Base-by-base conservation (phyloP, 2,888 invertebrate species). In the Nomada ruficornis region DNA sequence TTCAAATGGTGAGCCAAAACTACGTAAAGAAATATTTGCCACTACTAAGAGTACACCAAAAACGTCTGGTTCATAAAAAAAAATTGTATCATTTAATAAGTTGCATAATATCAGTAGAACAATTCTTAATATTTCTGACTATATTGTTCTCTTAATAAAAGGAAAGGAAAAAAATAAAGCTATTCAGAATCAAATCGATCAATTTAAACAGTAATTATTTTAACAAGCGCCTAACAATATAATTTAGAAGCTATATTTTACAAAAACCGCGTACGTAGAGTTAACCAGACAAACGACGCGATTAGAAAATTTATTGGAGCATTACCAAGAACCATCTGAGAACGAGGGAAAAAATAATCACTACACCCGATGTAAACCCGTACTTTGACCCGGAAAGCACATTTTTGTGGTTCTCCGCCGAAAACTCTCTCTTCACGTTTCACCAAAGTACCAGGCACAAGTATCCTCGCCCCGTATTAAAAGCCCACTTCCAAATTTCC, bases 281-380 rank as follows among this genome's bases (percentile, higher is more conserved):
- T 59, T 42, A 44, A 50, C 15, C 11, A 15, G 11, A 10, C 18
- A 20, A 59, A 50, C 20, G 52, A 20, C 50, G 52, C 23, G 71
- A 80, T 73, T 68, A 73, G 54, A 47, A 20, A 63, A 59, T 36
- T 78, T 59, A 72, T 63, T 54, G 68, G 63, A 26, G 63, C 64
- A 54, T 68, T 59, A 47, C 36, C 15, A 15, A 73, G 44, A 47
- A 3, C 47, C 26, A n/a, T 11, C 23, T 2, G 26, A 15, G 50
- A 64, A 36, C 9, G 9, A 15, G 47, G 18, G 65, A 11, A 57
- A 42, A 63, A 73, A 62, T 10, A 62, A 55, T 50, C 13, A 42
- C 57, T 52, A 20, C 13, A 26, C 44, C 54, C 20, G 60, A 26
- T 10, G 11, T 18, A 20, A 10, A 59, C n/a, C 18, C 9, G 42